Evolutionary conservation across 2,797 vertebrate genomes (phyloP), one percentile per base, ranked within the genome.

Genomic region (Rallus crepitans): DNA sequence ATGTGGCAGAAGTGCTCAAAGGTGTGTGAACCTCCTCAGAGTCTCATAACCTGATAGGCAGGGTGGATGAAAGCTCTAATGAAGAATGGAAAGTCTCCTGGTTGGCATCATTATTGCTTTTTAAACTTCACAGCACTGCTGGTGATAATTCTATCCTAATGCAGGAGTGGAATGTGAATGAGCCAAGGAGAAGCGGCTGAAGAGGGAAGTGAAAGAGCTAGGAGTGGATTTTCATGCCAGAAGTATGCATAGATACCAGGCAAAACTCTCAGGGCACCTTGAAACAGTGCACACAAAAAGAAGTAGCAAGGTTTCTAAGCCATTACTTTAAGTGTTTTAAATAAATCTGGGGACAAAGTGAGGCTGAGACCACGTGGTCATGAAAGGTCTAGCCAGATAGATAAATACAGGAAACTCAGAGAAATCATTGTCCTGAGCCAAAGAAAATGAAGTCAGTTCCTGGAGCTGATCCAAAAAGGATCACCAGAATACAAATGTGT

Each of bases 1-100:
- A 92, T 98, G 88, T 98, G 98, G 96, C 76, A 94, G 30, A 98
- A 96, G 87, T 98, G 70, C 70, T 69, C 65, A 2, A 85, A 86
- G 87, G 87, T 86, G 24, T 28, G 91, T 85, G 64, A 81, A 60
- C 35, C 39, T 37, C 61, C 37, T 82, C 71, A 61, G 47, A 25
- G 70, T 33, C 37, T 66, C 21, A 19, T 52, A 37, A 52, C 35
- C 70, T 71, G 37, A 39, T 20, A 66, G 60, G 23, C 28, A 66
- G 77, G 55, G 28, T 31, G 37, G 39, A 45, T 50, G 33, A 31
- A 48, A 72, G 66, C 33, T 63, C 65, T 61, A 18, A 40, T 8
- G 25, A 82, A 52, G 55, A 73, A 39, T 18, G n/a, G n/a, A 17
- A 61, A 57, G 59, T 75, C 42, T 71, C 23, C 42, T 71, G 17